Evolutionary conservation across 2,797 vertebrate species (phyloP).

Genomic region (Helostoma temminkii): DNA sequence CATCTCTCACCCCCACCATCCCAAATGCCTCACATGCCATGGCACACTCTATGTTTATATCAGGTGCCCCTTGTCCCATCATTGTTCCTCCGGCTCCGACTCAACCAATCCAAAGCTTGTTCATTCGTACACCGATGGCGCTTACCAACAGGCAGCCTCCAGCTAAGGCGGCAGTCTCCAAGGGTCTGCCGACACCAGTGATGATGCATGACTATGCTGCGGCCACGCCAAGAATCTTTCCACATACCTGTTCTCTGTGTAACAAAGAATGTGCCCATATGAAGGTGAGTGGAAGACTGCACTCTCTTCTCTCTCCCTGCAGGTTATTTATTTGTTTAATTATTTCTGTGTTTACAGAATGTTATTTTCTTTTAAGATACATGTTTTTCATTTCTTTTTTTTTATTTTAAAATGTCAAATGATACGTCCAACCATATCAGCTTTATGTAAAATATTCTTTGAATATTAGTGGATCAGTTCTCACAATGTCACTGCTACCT

Average conservation of each 20-base stretch:
- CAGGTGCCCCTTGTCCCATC: neutral
- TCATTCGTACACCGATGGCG: neutral
- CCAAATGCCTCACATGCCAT: neutral
- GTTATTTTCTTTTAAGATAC: neutral
- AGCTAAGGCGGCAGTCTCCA: slow-evolving; percentile 25
- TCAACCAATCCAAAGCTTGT: neutral
- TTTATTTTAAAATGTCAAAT: neutral
- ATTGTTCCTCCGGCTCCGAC: neutral
- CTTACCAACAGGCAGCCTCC: neutral
- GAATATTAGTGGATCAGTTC: too few relatives aligned
- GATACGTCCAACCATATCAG: neutral
- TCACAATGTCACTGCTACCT: too few relatives aligned
- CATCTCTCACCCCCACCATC: neutral
- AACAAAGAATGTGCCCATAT: slow-evolving; percentile 91
- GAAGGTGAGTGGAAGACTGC: slow-evolving; percentile 90
- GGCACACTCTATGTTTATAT: neutral
- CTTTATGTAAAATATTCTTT: too few relatives aligned
- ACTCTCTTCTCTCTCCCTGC: slow-evolving; percentile 11
- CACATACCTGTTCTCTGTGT: slow-evolving; percentile 98
- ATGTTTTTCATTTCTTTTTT: neutral
- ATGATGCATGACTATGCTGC: slow-evolving; percentile 97
- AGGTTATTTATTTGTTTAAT: neutral
- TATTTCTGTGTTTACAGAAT: neutral
- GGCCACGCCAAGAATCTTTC: slow-evolving; percentile 91
- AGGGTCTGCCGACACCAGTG: slow-evolving; percentile 86